Base-by-base conservation (phyloP, 2,113 vertebrate genomes). In the Seriola dumerili region DNA sequence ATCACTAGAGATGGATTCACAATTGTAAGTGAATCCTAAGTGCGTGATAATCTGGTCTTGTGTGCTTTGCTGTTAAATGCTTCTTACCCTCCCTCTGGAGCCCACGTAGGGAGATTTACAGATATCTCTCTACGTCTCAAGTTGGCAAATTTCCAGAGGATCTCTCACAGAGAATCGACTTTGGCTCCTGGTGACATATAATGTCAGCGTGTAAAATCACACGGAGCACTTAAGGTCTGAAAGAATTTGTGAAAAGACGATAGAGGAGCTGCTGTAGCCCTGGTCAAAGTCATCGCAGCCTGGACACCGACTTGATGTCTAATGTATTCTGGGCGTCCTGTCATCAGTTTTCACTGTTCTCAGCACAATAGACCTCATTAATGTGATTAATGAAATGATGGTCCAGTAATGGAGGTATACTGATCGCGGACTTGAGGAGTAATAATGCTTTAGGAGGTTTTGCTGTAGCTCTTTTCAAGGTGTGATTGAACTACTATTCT, bases 351-450 rank as follows among this genome's bases (percentile, higher is more conserved):
- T 48, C 48, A 72, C 64, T 52, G 61, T 63, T 68, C 63, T 75
- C 72, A 62, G 68, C 72, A 76, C 48, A 72, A 78, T n/a, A 58
- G 23, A 55, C 67, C 75, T 84, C 75, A 84, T 73, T 83, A 77
- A 71, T 73, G 64, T 70, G 62, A 46, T 55, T 66, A 59, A 48
- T 4, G 63, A 78, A 76, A 62, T 62, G 50, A 77, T 58, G 36
- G 44, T 54, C 44, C 17, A 48, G 58, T 62, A 29, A 74, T 52
- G 70, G 48, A 13, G 14, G 14, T 14, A 7, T 54, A 29, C 52
- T 63, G 58, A 76, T 42, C 13, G 52, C 48, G 25, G 61, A 58
- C n/a, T 34, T 66, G 42, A 67, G 76, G 61, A 65, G 68, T 80
- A 69, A 67, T 75, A 52, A 46, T 57, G 58, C 38, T 55, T 72